Conservation (phyloP, 2,113 vertebrate species). For the Mesitornis unicolor region DNA sequence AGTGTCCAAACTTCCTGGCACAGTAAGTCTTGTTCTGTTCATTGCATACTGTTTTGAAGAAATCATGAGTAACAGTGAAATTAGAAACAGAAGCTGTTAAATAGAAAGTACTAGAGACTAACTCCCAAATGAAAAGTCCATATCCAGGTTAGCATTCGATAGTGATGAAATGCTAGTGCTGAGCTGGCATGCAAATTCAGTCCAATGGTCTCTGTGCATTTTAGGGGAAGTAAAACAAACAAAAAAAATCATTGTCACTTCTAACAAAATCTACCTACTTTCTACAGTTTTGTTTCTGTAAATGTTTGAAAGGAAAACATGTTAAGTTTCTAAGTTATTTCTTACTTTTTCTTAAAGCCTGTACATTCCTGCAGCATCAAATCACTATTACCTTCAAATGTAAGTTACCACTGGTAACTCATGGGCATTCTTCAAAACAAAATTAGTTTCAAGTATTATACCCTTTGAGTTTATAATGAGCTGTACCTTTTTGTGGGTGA, state of each 20-base stretch:
- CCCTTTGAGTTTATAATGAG: constrained; percentile 50
- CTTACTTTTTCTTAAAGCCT: background rate
- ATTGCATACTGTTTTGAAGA: background rate
- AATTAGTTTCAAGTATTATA: background rate
- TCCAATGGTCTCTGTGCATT: background rate
- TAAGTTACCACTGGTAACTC: constrained; percentile 37
- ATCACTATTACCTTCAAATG: background rate
- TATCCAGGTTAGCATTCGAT: background rate
- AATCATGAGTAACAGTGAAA: background rate
- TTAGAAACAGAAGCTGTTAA: background rate
- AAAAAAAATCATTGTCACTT: background rate
- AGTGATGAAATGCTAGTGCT: background rate
- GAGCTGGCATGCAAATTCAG: background rate
- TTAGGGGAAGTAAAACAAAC: background rate
- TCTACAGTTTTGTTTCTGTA: background rate
- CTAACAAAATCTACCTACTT: background rate
- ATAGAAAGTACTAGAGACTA: background rate
- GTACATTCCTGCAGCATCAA: background rate
- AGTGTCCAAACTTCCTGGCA: too few relatives aligned
- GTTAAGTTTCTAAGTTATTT: background rate
- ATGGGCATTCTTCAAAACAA: constrained; percentile 15
- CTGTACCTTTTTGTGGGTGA: constrained; percentile 44
- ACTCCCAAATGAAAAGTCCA: background rate
- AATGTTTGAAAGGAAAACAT: background rate
- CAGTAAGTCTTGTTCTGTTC: background rate